These are phyloP conservation scores for Cephus spinipes DNA, from an alignment of 2,888 invertebrate genomes.

Conservation along the genomic window DNA sequence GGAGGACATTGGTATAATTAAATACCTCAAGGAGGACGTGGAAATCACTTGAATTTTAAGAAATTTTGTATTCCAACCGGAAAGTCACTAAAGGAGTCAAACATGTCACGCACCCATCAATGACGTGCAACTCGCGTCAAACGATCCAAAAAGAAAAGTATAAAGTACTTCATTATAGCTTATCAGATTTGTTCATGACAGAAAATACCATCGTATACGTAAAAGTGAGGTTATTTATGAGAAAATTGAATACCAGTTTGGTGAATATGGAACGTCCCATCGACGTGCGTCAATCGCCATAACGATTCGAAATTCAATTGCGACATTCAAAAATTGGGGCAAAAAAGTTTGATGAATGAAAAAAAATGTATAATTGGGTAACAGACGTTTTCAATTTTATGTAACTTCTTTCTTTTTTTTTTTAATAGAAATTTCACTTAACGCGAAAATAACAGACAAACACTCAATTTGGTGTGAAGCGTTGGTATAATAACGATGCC, in stretches of 20 bases:
- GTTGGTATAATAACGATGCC: not conserved
- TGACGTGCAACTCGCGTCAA: not conserved
- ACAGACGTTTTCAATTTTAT: not conserved
- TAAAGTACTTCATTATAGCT: not conserved
- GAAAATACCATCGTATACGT: not conserved
- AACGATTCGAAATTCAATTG: not conserved
- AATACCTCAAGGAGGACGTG: not conserved
- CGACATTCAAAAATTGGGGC: not conserved
- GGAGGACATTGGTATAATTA: not conserved
- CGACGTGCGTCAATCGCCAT: not conserved
- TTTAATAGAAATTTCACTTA: not conserved
- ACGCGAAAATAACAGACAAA: not conserved
- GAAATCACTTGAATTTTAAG: not conserved
- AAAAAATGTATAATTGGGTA: not conserved
- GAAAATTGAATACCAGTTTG: not conserved
- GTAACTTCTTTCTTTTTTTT: not conserved
- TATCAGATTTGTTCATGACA: not conserved
- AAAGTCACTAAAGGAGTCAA: not conserved
- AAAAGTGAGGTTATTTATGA: not conserved
- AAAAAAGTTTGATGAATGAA: not conserved
- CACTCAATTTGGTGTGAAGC: not conserved
- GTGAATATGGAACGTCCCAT: not conserved
- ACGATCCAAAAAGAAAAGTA: not conserved
- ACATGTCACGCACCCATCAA: not conserved
- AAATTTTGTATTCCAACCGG: not conserved